Conservation (phyloP, 2,113 vertebrate genomes). For the Oceanodroma tethys region DNA sequence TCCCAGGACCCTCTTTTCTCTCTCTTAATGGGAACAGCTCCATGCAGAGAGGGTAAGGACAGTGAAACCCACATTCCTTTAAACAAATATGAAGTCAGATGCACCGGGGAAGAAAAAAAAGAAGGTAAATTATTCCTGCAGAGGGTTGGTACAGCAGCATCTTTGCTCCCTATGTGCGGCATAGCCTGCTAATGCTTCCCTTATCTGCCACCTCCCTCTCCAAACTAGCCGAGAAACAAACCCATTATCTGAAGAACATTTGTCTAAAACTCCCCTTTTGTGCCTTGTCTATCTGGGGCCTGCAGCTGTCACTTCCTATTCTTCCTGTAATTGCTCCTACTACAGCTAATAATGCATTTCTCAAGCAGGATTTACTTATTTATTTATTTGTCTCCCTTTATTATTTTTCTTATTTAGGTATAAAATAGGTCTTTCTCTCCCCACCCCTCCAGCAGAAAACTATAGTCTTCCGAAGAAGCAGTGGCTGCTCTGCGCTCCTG, state of each 20-base stretch:
- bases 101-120: not conserved
- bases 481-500: not conserved
- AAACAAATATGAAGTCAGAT: not conserved
- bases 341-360: slow-evolving; percentile 61
- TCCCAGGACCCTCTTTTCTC: not conserved
- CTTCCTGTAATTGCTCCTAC: slow-evolving; percentile 68
- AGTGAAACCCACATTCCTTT: not conserved
- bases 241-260: slow-evolving; percentile 59
- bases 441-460: not conserved
- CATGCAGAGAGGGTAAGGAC: not conserved
- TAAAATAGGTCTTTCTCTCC: not conserved
- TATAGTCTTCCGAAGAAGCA: not conserved
- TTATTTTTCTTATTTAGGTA: slow-evolving; percentile 43
- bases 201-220: not conserved
- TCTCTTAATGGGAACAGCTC: not conserved
- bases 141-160: not conserved
- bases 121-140: not conserved
- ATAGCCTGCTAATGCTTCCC: not conserved
- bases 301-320: slow-evolving; percentile 69
- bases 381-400: slow-evolving; percentile 51
- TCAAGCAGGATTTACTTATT: slow-evolving; percentile 45
- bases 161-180: not conserved
- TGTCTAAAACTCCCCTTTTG: slow-evolving; percentile 61
- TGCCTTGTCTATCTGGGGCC: slow-evolving; percentile 64
- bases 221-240: slow-evolving; percentile 39